These are phyloP conservation scores for Pitta sordida DNA, from an alignment of 2,113 vertebrate species.

Conservation along the genomic window DNA sequence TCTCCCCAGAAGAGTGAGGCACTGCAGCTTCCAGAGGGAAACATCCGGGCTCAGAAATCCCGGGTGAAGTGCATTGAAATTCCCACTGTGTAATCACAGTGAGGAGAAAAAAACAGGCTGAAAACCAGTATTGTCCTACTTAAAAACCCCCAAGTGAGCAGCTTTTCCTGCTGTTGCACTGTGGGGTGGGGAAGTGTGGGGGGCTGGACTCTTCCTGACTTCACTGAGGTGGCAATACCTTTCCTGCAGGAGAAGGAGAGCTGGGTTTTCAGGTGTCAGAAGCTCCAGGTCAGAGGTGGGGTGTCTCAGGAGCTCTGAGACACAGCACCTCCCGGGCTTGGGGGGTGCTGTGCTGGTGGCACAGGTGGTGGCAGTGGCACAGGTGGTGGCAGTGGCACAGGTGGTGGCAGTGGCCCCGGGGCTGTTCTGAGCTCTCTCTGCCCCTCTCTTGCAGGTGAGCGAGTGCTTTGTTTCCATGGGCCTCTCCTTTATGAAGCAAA, in stretches of 20 bases:
- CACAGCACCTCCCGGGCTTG: too few relatives aligned
- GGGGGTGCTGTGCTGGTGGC: too few relatives aligned
- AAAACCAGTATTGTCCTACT: not conserved
- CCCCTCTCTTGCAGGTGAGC: conserved; percentile 83
- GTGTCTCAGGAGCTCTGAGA: fast-evolving
- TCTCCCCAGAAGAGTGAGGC: not conserved
- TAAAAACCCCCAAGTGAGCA: fast-evolving
- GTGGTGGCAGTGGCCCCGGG: too few relatives aligned
- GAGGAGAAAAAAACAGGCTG: not conserved
- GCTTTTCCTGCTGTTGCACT: not conserved
- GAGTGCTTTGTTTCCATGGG: conserved; percentile 99
- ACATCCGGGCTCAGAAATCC: not conserved
- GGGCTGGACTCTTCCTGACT: not conserved
- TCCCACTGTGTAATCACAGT: not conserved
- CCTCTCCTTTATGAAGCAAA: conserved; percentile 99
- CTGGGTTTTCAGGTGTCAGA: fast-evolving
- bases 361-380: too few relatives aligned
- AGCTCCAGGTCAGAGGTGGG: not conserved
- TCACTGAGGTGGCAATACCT: not conserved
- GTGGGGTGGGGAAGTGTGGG: fast-evolving
- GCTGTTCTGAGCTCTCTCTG: not conserved
- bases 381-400: too few relatives aligned
- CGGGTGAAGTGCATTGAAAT: not conserved
- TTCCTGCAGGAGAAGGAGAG: not conserved
- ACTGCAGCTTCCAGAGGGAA: not conserved